Base-by-base conservation (phyloP, 2,888 invertebrate genomes). In the Pteria penguin region DNA sequence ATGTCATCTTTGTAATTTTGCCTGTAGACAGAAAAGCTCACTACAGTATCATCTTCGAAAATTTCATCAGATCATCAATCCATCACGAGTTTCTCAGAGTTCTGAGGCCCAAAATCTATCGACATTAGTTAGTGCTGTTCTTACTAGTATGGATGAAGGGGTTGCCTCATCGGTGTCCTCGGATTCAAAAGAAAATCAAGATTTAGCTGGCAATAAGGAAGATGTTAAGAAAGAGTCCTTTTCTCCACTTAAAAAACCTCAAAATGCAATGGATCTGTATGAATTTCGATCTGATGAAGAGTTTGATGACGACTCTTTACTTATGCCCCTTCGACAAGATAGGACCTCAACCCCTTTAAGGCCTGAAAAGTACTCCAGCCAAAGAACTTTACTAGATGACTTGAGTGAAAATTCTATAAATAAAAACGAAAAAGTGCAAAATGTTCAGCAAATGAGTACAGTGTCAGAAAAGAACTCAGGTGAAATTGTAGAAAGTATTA, bases 11-110 rank as follows among this genome's bases (percentile, higher is more conserved):
- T 92, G 92, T 84, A 86, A 87, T 45, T 90, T 89, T 76, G 87
- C 87, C 24, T 91, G 91, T 78, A 85, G 90, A 68, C 91, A 92
- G 82, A 90, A 89, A 75, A 90, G 87, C 74, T 90, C 90, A 1
- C 84, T 92, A 22, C 86, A 86, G 67, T 89, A 87, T 83, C 92
- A 92, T 80, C 85, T 89, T 74, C 77, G 75, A 66, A 83, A 83
- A 72, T 80, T 80, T 54, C 85, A 85, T 75, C 62, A 65, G 52
- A 73, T 73, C 27, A 54, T 31, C 45, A 66, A 29, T 55, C 55
- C 61, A 18, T 36, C 73, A 31, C 65, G 70, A 29, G 70, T 55
- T 55, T 22, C 22, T 26, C 24, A 4, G 26, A 60, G 60, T 60
- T 45, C 45, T 14, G 45, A 45, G 45, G 45, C 45, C 45, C 8